Evolutionary conservation across 1,140 invertebrate species (phyloP).

Genomic region (Probaryconus sp.): DNA sequence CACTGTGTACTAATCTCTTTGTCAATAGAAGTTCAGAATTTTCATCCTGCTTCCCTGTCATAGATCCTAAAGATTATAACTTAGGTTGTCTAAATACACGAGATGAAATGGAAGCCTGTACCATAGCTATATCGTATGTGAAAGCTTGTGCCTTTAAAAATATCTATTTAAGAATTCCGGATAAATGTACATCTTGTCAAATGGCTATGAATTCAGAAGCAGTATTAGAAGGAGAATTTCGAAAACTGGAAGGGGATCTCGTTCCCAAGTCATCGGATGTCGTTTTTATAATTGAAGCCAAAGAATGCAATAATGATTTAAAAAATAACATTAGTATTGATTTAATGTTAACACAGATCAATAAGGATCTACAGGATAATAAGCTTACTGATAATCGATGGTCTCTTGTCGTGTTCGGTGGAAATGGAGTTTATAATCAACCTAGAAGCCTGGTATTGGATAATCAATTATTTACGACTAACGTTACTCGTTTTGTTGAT

Average conservation of each 20-base stretch:
- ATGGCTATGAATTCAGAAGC: constrained; percentile 74
- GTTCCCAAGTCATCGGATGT: constrained; percentile 86
- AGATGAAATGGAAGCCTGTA: constrained; percentile 82
- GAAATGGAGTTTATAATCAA: constrained; percentile 83
- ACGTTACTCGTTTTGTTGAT: constrained; percentile 78
- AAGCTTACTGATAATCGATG: constrained; percentile 85
- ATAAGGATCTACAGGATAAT: constrained; percentile 82
- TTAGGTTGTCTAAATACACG: constrained; percentile 81
- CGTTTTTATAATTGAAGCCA: constrained; percentile 93
- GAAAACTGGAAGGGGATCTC: constrained; percentile 77
- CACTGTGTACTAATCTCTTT: constrained; percentile 85
- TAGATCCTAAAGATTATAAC: constrained; percentile 82
- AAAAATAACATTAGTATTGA: constrained; percentile 83
- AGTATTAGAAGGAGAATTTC: constrained; percentile 85
- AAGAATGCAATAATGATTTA: constrained; percentile 86
- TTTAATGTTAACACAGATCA: constrained; percentile 81
- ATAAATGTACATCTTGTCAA: constrained; percentile 84
- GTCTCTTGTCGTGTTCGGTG: constrained; percentile 89
- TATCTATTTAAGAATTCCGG: constrained; percentile 87
- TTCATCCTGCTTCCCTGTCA: constrained; percentile 83
- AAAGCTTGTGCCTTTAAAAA: constrained; percentile 85
- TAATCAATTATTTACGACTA: constrained; percentile 82
- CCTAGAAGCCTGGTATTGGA: constrained; percentile 84
- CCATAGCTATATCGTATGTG: constrained; percentile 87
- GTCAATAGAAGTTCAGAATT: constrained; percentile 84